Conservation (phyloP, 2,888 invertebrate genomes). For the Pegoplata infirma region DNA sequence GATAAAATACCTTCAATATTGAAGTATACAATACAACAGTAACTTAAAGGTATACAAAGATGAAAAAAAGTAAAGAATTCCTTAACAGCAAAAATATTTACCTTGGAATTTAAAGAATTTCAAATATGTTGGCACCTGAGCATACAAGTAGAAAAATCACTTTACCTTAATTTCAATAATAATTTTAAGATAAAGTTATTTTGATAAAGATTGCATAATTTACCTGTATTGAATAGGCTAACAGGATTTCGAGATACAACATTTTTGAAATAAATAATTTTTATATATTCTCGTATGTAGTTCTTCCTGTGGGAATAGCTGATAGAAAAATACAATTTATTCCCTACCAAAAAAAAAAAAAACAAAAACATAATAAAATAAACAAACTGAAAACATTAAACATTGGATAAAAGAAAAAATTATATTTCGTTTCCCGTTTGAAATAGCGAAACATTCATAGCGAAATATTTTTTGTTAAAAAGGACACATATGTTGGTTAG, state of each 20-base stretch:
- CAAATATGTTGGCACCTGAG: conserved; percentile 31
- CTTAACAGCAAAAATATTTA: neutral
- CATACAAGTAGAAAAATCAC: conserved; percentile 11
- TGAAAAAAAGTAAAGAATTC: neutral
- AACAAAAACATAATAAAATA: conserved; percentile 6
- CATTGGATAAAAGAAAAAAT: neutral
- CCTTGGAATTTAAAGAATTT: neutral
- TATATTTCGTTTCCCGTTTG: neutral
- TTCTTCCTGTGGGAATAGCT: conserved; percentile 27
- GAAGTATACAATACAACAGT: neutral
- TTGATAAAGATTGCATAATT: conserved; percentile 77
- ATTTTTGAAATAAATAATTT: no score
- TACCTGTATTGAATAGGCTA: conserved; percentile 76
- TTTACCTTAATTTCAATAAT: conserved; percentile 8
- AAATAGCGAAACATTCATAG: no score
- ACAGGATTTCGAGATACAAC: conserved; percentile 65
- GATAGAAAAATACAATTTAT: neutral
- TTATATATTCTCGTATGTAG: conserved; percentile 5
- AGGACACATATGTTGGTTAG: no score
- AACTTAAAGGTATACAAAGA: neutral
- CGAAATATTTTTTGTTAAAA: neutral
- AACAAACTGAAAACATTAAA: neutral
- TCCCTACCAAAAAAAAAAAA: conserved; percentile 30
- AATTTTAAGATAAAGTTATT: conserved; percentile 53
- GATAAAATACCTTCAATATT: neutral